Conservation (phyloP, 2,113 vertebrate genomes). For the Cololabis saira region DNA sequence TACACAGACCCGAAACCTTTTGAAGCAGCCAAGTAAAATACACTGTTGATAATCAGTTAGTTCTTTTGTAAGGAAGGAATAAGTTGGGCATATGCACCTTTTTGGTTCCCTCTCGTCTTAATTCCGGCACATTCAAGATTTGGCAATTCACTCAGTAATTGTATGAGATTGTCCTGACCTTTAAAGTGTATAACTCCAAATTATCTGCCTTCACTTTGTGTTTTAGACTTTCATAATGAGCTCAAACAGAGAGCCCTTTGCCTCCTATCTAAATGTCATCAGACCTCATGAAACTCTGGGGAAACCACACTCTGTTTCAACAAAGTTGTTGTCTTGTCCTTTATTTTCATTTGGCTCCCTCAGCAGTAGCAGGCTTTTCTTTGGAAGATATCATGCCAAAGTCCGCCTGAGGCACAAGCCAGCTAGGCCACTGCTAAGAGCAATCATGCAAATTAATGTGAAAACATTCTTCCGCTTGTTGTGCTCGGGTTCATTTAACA, state of each 20-base stretch:
- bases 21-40: not conserved
- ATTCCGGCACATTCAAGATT: constrained; percentile 24
- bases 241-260: constrained; percentile 61
- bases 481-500: constrained; percentile 26
- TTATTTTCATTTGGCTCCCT: constrained; percentile 1
- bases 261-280: constrained; percentile 68
- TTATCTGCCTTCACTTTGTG: constrained; percentile 48
- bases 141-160: constrained; percentile 49
- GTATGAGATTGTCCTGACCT: constrained; percentile 65
- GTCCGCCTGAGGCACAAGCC: constrained; percentile 26
- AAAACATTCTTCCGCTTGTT: constrained; percentile 26
- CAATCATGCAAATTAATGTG: constrained; percentile 39
- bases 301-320: constrained; percentile 41
- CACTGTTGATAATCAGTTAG: not conserved
- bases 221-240: constrained; percentile 66
- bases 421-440: constrained; percentile 28
- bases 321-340: constrained; percentile 33
- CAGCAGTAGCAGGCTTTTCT: constrained; percentile 23
- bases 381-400: constrained; percentile 11
- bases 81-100: not conserved
- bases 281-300: constrained; percentile 46
- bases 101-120: constrained; percentile 9
- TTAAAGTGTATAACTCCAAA: constrained; percentile 51
- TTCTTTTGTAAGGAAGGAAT: not conserved
- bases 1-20: too few species aligned